phyloP scores from a whole-genome alignment of 2,113 vertebrate genomes.

The Lynx canadensis region DNA sequence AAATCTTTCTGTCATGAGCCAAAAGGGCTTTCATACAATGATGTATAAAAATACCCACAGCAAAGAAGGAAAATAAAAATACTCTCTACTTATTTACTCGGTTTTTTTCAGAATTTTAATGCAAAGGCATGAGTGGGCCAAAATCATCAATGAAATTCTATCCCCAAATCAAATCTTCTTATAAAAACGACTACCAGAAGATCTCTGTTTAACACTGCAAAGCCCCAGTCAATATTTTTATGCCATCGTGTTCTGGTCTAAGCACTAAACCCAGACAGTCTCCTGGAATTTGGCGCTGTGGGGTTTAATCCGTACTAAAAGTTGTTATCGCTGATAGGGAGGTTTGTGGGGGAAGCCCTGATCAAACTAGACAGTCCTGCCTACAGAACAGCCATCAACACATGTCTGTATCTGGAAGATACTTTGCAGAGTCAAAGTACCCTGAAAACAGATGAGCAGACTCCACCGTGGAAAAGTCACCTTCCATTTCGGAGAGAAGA shows the following conservation, averaged over 20 bases:
- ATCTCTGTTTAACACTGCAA: neutral
- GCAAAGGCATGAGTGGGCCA: neutral
- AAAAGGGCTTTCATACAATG: neutral
- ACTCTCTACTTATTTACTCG: neutral
- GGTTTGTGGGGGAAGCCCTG: neutral
- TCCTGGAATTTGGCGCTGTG: neutral
- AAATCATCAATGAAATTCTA: slow-evolving; percentile 23
- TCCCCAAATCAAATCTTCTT: slow-evolving; percentile 13
- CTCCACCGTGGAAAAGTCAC: neutral
- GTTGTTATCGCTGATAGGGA: neutral
- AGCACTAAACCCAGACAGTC: neutral
- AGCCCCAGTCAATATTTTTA: neutral
- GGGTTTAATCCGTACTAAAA: neutral
- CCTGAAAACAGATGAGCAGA: neutral
- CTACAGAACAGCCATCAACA: neutral
- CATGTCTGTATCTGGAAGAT: neutral
- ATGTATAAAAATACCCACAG: neutral
- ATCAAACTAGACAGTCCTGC: neutral
- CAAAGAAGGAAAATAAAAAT: neutral
- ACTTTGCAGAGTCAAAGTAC: neutral
- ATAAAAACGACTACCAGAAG: neutral
- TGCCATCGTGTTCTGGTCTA: neutral
- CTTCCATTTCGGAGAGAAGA: neutral
- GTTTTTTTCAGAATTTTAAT: slow-evolving; percentile 35
- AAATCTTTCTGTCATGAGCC: slow-evolving; percentile 61